These are phyloP conservation scores for Salminus brasiliensis DNA, from an alignment of 2,113 vertebrate species.

Conservation along the genomic window DNA sequence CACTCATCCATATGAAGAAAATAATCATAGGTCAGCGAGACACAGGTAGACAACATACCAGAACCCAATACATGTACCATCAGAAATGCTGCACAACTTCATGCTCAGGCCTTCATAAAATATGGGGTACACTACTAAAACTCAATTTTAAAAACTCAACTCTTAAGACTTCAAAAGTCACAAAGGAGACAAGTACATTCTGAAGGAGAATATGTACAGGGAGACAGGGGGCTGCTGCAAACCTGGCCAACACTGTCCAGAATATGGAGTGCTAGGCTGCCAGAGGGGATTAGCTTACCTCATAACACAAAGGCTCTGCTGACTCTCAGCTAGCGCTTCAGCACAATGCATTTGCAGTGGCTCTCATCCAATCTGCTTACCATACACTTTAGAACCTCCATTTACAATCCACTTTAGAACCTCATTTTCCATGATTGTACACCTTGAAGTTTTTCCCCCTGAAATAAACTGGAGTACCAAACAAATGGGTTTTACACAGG, in stretches of 20 bases:
- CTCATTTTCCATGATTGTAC: background rate
- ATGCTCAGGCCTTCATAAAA: background rate
- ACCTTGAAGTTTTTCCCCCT: background rate
- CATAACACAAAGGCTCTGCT: conserved; percentile 26
- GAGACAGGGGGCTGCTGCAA: background rate
- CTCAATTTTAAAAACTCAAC: background rate
- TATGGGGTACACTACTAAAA: background rate
- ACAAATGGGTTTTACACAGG: background rate
- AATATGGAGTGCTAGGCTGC: conserved; percentile 53
- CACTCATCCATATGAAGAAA: background rate
- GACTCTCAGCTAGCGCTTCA: background rate
- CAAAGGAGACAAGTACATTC: background rate
- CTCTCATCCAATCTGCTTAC: conserved; percentile 17
- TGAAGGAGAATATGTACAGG: background rate
- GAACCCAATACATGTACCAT: background rate
- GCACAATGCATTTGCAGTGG: conserved; percentile 14
- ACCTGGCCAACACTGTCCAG: background rate
- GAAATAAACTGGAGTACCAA: background rate
- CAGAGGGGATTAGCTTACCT: conserved; percentile 57
- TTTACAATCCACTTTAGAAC: background rate
- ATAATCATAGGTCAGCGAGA: background rate
- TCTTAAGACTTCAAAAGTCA: too few species aligned
- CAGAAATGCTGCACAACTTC: background rate
- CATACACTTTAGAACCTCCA: conserved; percentile 22
- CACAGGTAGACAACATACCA: background rate